Evolutionary conservation across 2,888 invertebrate species (phyloP), one percentile per base, ranked within the genome.

Genomic region (Euplexia lucipara): DNA sequence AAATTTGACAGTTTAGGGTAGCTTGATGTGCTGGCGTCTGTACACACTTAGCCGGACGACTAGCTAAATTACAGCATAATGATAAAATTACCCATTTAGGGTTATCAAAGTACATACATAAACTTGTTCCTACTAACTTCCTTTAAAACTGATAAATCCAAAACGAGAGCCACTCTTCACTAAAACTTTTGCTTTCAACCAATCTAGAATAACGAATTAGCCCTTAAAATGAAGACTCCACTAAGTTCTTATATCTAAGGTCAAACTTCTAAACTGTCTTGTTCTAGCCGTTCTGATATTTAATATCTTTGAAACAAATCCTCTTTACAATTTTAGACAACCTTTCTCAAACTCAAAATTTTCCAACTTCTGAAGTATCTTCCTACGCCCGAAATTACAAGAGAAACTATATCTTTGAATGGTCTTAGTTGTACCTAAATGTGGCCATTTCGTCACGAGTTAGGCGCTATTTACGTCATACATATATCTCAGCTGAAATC

Each of bases 401-500:
- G 16, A n/a, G 35, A 37, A 67, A 67, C 62, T 63, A 69, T 57
- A 57, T 56, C 35, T 49, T 39, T 59, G 47, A 51, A 68, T 51
- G 58, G 49, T 12, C 22, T 32, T 44, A 70, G 63, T 53, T 73
- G 61, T 34, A 22, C 52, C 44, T 37, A 45, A 76, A 73, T 73
- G 70, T 62, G 63, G 41, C 70, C 47, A 67, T 73, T 62, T 63
- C 63, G 56, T 79, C 79, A 76, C 73, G 47, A 62, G 47, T 65
- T 74, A 73, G 63, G 45, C 41, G 52, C 56, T 67, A 67, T 78
- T 79, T 76, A 79, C 70, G 73, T 67, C 70, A 18, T 42, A 16
- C 76, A 79, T 75, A 76, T 59, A 79, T 79, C 79, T 75, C 59
- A 7, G 14, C 54, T 57, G 78, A 83, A 84, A 82, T 70, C 79